These are phyloP conservation scores for Anticlea derivata DNA, from an alignment of 2,888 invertebrate genomes.

Conservation along the genomic window DNA sequence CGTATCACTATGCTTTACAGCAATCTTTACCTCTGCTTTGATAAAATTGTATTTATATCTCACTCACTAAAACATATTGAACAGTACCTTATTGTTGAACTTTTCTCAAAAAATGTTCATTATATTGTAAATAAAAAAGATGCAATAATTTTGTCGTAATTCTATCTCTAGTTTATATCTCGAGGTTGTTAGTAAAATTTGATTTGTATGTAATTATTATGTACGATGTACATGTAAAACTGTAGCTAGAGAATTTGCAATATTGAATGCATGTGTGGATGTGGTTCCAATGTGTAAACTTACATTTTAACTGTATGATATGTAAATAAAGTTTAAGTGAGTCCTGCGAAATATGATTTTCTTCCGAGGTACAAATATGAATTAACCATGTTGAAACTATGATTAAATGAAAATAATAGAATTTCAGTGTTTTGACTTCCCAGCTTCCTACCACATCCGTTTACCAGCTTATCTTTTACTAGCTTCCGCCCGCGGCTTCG, in stretches of 20 bases:
- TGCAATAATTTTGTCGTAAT: conserved; percentile 79
- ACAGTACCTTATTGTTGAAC: conserved; percentile 49
- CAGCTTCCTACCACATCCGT: not conserved
- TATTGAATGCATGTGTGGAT: conserved; percentile 62
- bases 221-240: conserved; percentile 79
- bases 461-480: not conserved
- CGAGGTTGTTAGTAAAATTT: conserved; percentile 69
- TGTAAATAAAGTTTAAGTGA: conserved; percentile 81
- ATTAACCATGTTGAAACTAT: conserved; percentile 83
- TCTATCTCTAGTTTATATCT: conserved; percentile 65
- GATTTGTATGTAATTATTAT: conserved; percentile 49
- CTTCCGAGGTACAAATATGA: conserved; percentile 83
- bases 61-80: conserved; percentile 39
- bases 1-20: conserved; percentile 64
- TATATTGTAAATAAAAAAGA: conserved; percentile 66
- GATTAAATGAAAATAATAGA: conserved; percentile 78
- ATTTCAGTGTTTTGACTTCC: conserved; percentile 24
- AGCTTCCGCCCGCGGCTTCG: too few species aligned
- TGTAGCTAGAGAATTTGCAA: conserved; percentile 75
- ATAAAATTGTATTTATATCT: conserved; percentile 49
- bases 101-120: conserved; percentile 51
- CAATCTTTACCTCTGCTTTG: conserved; percentile 61
- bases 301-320: conserved; percentile 76
- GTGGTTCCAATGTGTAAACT: conserved; percentile 69
- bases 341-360: conserved; percentile 81